Conservation (phyloP, 1,140 invertebrate species). For the Aradophagus sp. region DNA sequence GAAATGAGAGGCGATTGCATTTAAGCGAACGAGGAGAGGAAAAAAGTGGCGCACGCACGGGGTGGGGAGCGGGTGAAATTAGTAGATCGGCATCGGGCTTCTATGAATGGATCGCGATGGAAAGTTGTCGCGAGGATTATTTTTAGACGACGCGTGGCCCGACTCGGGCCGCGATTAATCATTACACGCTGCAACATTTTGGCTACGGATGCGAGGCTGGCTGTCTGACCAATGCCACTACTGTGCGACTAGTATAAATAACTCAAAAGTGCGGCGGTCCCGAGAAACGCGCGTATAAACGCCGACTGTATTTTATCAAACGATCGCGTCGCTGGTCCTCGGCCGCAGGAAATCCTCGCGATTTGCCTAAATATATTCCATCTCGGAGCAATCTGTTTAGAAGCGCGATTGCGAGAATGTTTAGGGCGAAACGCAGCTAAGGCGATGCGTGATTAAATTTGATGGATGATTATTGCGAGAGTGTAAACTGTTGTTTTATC, state of each 20-base stretch:
- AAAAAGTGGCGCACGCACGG: constrained; percentile 16
- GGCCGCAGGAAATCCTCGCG: constrained; percentile 30
- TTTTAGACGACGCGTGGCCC: constrained; percentile 43
- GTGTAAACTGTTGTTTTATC: no score
- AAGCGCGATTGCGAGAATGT: constrained; percentile 6
- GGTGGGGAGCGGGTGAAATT: constrained; percentile 14
- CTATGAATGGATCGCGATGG: no score
- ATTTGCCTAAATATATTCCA: constrained; percentile 37
- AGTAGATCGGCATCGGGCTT: constrained; percentile 31
- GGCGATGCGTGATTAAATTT: constrained; percentile 25
- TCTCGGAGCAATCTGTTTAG: constrained; percentile 15
- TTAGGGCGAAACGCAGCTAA: constrained; percentile 17
- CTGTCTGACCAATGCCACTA: constrained; percentile 32
- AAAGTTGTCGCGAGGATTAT: constrained; percentile 42
- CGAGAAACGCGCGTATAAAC: constrained; percentile 26
- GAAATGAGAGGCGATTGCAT: constrained; percentile 43
- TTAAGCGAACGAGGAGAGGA: constrained; percentile 27
- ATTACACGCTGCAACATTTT: no score
- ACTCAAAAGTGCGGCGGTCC: constrained; percentile 34
- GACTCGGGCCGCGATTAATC: constrained; percentile 60
- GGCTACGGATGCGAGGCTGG: constrained; percentile 45
- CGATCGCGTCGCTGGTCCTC: constrained; percentile 27
- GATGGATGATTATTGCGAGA: constrained; percentile 25
- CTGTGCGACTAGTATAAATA: constrained; percentile 61
- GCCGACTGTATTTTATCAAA: constrained; percentile 38